phyloP scores from a whole-genome alignment of 2,797 vertebrate genomes.

The Parambassis ranga region DNA sequence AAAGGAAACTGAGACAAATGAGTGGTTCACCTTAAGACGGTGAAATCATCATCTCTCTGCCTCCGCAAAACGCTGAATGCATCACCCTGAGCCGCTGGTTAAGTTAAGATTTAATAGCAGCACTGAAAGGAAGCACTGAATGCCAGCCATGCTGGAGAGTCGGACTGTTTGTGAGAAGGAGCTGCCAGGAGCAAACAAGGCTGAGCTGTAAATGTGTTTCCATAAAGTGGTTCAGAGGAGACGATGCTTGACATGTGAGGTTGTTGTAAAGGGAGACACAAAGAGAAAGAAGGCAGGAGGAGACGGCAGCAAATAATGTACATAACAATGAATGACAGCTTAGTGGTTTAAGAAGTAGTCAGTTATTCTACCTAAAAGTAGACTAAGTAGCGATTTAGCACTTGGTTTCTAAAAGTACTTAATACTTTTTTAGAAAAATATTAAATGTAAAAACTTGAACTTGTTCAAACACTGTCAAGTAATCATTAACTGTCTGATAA shows the following conservation, averaged over 20 bases:
- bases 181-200: slow-evolving; percentile 28
- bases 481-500: too few species aligned
- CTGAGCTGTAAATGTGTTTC: slow-evolving; percentile 14
- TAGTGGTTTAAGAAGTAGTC: not conserved
- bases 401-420: too few species aligned
- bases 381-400: too few species aligned
- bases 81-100: slow-evolving; percentile 4
- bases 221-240: slow-evolving; percentile 11
- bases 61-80: slow-evolving; percentile 14
- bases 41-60: slow-evolving; percentile 16
- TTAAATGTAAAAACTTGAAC: too few species aligned
- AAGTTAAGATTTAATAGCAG: slow-evolving; percentile 26
- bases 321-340: not conserved
- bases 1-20: slow-evolving; percentile 12
- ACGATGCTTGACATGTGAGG: slow-evolving; percentile 1
- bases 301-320: not conserved
- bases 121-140: not conserved
- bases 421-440: too few species aligned
- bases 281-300: not conserved
- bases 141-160: slow-evolving; percentile 9
- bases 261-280: not conserved
- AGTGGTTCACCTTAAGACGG: slow-evolving; percentile 11
- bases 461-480: too few species aligned
- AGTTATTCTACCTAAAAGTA: too few species aligned
- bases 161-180: slow-evolving; percentile 19